Evolutionary conservation across 2,888 invertebrate genomes (phyloP).

Genomic region (Norana najaformis): DNA sequence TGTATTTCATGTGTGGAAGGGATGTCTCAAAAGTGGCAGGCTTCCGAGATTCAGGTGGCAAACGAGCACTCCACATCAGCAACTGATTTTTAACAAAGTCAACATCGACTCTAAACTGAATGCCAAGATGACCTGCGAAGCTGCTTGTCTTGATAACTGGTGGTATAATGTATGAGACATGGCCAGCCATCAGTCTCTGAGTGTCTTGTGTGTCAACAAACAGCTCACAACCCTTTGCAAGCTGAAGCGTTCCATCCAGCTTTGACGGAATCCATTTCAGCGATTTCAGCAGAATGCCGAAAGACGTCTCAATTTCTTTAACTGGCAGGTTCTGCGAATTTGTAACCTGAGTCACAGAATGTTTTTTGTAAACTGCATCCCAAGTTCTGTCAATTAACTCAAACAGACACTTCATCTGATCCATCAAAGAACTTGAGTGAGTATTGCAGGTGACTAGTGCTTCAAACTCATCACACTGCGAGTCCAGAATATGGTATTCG

Average conservation of each 20-base stretch:
- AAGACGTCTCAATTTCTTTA: conserved; percentile 49
- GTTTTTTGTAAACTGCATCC: conserved; percentile 46
- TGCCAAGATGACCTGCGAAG: conserved; percentile 48
- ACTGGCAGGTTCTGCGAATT: conserved; percentile 44
- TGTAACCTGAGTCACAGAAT: conserved; percentile 42
- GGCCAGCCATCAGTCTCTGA: conserved; percentile 48
- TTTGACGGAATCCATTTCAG: conserved; percentile 53
- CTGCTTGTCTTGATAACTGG: conserved; percentile 41
- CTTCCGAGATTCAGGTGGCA: not conserved
- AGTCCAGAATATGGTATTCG: conserved; percentile 43
- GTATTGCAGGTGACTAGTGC: conserved; percentile 47
- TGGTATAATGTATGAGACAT: conserved; percentile 51
- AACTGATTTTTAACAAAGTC: conserved; percentile 49
- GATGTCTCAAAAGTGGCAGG: conserved; percentile 49
- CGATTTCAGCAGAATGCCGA: conserved; percentile 49
- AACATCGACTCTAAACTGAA: conserved; percentile 47
- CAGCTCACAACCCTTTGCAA: not conserved
- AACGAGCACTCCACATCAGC: conserved; percentile 48
- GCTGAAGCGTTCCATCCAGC: not conserved
- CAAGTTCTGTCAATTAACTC: conserved; percentile 48
- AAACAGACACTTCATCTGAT: conserved; percentile 53
- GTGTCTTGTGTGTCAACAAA: conserved; percentile 37
- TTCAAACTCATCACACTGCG: conserved; percentile 51
- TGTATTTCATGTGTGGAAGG: conserved; percentile 50
- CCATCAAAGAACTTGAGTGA: conserved; percentile 15